Base-by-base conservation (phyloP, 2,888 invertebrate genomes). In the Molorchus minor region DNA sequence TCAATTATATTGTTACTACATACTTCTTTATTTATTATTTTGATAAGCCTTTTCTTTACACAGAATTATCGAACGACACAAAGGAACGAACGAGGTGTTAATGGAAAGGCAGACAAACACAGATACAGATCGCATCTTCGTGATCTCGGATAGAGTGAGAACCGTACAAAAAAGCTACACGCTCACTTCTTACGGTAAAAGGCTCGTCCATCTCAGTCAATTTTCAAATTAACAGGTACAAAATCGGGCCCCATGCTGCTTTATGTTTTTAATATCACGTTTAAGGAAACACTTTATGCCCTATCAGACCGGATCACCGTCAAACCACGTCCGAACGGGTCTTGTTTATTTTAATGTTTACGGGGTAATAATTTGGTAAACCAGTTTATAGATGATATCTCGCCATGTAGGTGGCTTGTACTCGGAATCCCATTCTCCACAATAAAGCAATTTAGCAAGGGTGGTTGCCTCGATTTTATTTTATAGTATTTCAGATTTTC, bases 321-420 rank as follows among this genome's bases (percentile, higher is more conserved):
- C 66, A 65, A 45, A 33, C 41, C 51, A 46, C 30, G 45, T 33
- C 46, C 43, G 55, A 58, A 44, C 55, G 59, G 58, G 62, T 61
- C 74, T 73, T 74, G 73, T 75, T 75, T 75, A 74, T 75, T 73
- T 72, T 72, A 74, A 73, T 75, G 75, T 75, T 76, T 75, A 75
- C 75, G 71, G 75, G 73, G 71, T 73, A 72, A 76, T 75, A 76
- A 75, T 75, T 75, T 73, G 74, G 71, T 69, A 69, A 72, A 75
- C 74, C 75, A 72, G 75, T 75, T 72, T 68, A 64, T 62, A 69
- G 77, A 76, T 75, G 67, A 65, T 76, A 77, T 77, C 77, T 64
- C 40, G 16, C 69, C 71, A 76, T 76, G 77, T 77, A 76, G 77
- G 77, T 76, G 77, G 77, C 77, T 75, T 75, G 75, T 75, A 72